Base-by-base conservation (phyloP, 2,113 vertebrate genomes). In the Pomatorhinus ruficollis region DNA sequence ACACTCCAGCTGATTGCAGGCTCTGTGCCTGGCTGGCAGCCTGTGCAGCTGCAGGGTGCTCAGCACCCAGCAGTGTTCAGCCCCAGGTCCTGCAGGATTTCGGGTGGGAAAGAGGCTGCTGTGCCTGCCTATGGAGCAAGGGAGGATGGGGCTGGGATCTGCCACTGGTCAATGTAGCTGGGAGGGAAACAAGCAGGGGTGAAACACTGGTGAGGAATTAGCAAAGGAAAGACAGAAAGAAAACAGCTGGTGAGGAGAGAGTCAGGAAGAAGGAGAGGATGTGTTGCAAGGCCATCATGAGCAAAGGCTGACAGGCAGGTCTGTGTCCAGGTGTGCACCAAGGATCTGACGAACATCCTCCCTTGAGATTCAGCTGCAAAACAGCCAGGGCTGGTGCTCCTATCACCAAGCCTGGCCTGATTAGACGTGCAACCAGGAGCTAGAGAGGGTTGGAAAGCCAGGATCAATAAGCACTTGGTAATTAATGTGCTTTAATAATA, bases 401-500 rank as follows among this genome's bases (percentile, higher is more conserved):
- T 64, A 10, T 54, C 50, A 30, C 42, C 35, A 42, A 76, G 40
- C 33, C 57, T 63, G 65, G 65, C 1, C 2, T 52, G 77, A 89
- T 80, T 39, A 83, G 79, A 85, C 6, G n/a, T 53, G 22, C 57
- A 69, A 23, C 14, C 3, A 5, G 42, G 57, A 72, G 52, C 30
- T 57, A 37, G 54, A 63, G 31, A 85, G 57, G 40, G 59, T 27
- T 2, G 5, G 42, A 66, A 88, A 89, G 64, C 71, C 50, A 50
- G 56, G 68, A 90, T 93, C 88, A 77, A 95, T 88, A 90, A 93
- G 88, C 35, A 21, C 56, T 75, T 79, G 80, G 91, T 91, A 96
- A 94, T 95, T 85, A 95, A 81, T 9, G 7, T 83, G 59, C 76
- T 90, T 87, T 92, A 92, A 76, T 71, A 59, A 95, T 30, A 93